Evolutionary conservation across 2,797 vertebrate species (phyloP), one percentile per base, ranked within the genome.

Genomic region (Benthosema pterotum): DNA sequence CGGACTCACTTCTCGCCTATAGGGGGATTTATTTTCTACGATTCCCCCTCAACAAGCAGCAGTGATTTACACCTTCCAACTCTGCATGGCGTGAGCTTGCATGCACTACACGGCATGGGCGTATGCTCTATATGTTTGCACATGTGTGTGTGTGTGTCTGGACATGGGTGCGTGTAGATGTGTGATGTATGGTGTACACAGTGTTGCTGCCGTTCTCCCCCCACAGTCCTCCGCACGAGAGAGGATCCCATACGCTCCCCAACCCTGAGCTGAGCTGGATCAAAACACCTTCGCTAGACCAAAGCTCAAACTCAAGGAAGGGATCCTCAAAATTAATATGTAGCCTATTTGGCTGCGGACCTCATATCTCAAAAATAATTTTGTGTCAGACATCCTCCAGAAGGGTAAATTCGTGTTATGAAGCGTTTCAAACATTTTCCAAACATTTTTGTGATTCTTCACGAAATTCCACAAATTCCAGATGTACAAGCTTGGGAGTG

Each of bases 221-320:
- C 42, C 32, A 19, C 55, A 60, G 15, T 63, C 8, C 42, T 74
- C 51, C 58, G 58, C 59, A 74, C 6, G 3, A 80, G 68, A 74
- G 55, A 22, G 67, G 52, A 38, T 7, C 32, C 32, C 42, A 5
- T 25, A 25, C 45, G 42, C 54, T 69, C 56, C 68, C 45, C 53
- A n/a, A 19, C 11, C 45, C 51, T 63, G 42, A 75, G 47, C 49
- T 50, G 47, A 75, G 47, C 49, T 50, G 47, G 54, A 68, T 69
- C 65, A 75, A 67, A 74, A 79, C 65, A 63, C 47, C 56, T 65
- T 72, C 57, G 66, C n/a, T 12, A 47, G 32, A 38, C 8, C 32
- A 11, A 9, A 9, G 32, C 32, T 38, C 22, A 3, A 25, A 25
- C 22, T 25, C 5, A 25, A 25, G 22, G 22, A 25, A 32, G 7